Base-by-base conservation (phyloP, 2,888 invertebrate genomes). In the Dendrolimus pini region DNA sequence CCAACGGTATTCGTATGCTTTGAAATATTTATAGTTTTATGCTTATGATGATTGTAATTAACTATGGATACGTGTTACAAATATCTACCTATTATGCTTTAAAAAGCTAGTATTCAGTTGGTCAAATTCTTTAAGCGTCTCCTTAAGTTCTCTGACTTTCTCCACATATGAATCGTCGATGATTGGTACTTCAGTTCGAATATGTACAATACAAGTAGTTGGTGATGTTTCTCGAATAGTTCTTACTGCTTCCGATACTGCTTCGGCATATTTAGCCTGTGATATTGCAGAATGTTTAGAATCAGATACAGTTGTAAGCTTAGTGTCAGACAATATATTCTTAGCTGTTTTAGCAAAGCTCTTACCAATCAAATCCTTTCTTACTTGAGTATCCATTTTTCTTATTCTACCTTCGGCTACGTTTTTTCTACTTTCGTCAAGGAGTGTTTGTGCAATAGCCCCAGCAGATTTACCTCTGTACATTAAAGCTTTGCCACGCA, bases 381-480 rank as follows among this genome's bases (percentile, higher is more conserved):
- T 73, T 2, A 71, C 70, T 42, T 68, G 91, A 65, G 77, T 65
- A 57, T 82, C 74, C 60, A 83, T 68, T 64, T 70, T 77, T 13
- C 74, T 74, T 7, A 69, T 81, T 80, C 77, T 84, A 8, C 75
- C 77, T 58, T 82, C 84, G 0, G 88, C 85, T 52, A 94, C 89
- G 74, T 93, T 93, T 64, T 82, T 87, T 58, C 91, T 76, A 52
- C 91, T 93, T 67, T 94, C 93, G 53, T 92, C 90, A 54, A 95
- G 79, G 54, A 95, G 82, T 12, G 93, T 93, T 62, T 92, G 92
- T 65, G 93, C 94, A 61, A 96, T 96, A 55, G 93, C 93, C 72
- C 92, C 93, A 7, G 95, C 95, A 2, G 96, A 95, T 89, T 94
- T 95, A 56, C 95, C 95, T 70, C 94, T 92, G 55, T 95, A 93